These are phyloP conservation scores for Agrotis exclamationis DNA, from an alignment of 2,888 invertebrate species.

Conservation along the genomic window DNA sequence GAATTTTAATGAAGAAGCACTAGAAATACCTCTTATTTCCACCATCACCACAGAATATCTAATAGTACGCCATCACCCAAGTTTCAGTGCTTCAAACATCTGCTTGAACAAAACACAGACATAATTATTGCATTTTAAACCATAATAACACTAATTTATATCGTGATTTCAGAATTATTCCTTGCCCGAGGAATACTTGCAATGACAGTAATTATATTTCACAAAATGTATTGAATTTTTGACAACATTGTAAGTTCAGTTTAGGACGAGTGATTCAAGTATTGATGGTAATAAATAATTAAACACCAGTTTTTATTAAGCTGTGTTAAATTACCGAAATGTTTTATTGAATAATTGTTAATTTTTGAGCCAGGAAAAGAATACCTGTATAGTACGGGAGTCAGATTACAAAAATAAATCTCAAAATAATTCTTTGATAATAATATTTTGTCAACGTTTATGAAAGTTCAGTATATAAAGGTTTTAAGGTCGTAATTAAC, in stretches of 20 bases:
- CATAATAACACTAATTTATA: slow-evolving; percentile 15
- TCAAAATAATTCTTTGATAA: neutral
- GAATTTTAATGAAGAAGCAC: no score
- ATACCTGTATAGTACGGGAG: neutral
- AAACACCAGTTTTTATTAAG: slow-evolving; percentile 59
- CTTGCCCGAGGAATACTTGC: neutral
- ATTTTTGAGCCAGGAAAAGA: neutral
- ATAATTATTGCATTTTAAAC: slow-evolving; percentile 26
- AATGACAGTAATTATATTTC: slow-evolving; percentile 27
- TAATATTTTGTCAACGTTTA: neutral
- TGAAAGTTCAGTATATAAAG: no score
- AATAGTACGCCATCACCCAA: neutral
- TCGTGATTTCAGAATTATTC: slow-evolving; percentile 20
- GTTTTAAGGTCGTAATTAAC: no score
- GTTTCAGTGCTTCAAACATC: neutral
- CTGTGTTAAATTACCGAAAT: slow-evolving; percentile 73
- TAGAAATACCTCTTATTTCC: neutral
- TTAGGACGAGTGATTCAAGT: slow-evolving; percentile 24
- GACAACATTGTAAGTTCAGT: slow-evolving; percentile 52
- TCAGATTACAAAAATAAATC: neutral
- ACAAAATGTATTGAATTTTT: slow-evolving; percentile 14
- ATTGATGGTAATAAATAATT: slow-evolving; percentile 39
- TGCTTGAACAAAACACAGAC: neutral
- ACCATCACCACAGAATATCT: no score
- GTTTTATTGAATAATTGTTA: slow-evolving; percentile 71